phyloP scores from a whole-genome alignment of 2,113 vertebrate species.

The Neoarius graeffei region DNA sequence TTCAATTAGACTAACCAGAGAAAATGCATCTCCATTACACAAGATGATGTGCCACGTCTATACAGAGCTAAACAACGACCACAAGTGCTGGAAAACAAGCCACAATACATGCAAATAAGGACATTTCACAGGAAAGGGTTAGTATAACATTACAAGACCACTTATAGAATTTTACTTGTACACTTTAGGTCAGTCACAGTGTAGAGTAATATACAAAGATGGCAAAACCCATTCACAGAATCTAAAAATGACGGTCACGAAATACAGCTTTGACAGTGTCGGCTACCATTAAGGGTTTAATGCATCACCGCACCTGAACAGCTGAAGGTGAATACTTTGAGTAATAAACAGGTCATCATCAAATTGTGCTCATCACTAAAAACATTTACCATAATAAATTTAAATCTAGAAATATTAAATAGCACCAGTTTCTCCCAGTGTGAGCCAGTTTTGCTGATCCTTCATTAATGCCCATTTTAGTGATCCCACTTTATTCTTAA shows the following conservation, averaged over 20 bases:
- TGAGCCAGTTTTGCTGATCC: constrained; percentile 2
- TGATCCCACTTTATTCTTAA: not conserved
- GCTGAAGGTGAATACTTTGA: not conserved
- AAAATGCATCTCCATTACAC: not conserved
- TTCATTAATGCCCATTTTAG: not conserved
- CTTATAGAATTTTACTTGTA: not conserved
- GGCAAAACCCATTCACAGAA: not conserved
- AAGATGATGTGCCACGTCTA: not conserved
- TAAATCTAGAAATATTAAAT: not conserved
- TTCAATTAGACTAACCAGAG: not conserved
- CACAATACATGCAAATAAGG: not conserved
- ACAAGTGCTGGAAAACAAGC: not conserved
- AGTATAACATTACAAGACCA: not conserved
- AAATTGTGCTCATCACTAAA: not conserved
- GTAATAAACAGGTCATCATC: not conserved
- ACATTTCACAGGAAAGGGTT: not conserved
- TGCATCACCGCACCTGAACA: constrained; percentile 9
- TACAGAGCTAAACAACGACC: not conserved
- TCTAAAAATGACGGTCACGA: not conserved
- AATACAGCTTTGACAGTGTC: not conserved
- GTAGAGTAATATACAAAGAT: not conserved
- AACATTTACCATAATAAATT: not conserved
- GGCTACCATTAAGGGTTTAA: not conserved
- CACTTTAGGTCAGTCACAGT: constrained; percentile 7
- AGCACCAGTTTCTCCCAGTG: not conserved